Evolutionary conservation across 1,140 invertebrate species (phyloP).

Genomic region (Spodoptera frugiperda): DNA sequence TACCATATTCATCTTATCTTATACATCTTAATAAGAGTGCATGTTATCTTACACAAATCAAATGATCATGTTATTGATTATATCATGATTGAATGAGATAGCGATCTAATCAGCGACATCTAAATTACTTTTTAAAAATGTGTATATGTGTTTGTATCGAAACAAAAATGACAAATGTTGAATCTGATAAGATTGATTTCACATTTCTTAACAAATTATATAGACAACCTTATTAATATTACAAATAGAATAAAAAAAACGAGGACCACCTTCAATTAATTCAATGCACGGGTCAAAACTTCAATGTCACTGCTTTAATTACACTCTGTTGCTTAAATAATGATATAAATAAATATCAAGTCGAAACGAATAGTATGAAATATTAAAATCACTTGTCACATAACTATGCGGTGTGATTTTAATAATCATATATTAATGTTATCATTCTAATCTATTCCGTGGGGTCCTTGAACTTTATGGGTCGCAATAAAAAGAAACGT

Average conservation of each 20-base stretch:
- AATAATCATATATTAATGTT: not conserved
- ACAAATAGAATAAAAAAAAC: conserved; percentile 2
- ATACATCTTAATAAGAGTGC: too few species aligned
- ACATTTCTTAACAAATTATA: not conserved
- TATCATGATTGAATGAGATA: too few species aligned
- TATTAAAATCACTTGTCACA: conserved; percentile 22
- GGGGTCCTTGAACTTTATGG: conserved; percentile 9
- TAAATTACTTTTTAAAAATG: too few species aligned
- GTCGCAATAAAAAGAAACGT: not conserved
- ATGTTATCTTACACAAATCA: too few species aligned
- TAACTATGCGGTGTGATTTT: conserved; percentile 5
- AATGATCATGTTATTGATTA: too few species aligned
- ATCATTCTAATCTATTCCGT: not conserved
- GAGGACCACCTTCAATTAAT: conserved; percentile 23
- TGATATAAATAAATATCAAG: not conserved
- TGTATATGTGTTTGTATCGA: too few species aligned
- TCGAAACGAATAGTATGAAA: not conserved
- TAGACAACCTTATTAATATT: conserved; percentile 3
- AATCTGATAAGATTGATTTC: too few species aligned
- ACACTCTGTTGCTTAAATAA: conserved; percentile 7
- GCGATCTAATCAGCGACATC: too few species aligned
- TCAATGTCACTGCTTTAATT: conserved; percentile 12
- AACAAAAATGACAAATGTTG: too few species aligned
- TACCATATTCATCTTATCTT: not conserved
- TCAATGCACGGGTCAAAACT: conserved; percentile 4